Conservation (phyloP, 23 tunicate genomes). For the Phallusia fumigata region DNA sequence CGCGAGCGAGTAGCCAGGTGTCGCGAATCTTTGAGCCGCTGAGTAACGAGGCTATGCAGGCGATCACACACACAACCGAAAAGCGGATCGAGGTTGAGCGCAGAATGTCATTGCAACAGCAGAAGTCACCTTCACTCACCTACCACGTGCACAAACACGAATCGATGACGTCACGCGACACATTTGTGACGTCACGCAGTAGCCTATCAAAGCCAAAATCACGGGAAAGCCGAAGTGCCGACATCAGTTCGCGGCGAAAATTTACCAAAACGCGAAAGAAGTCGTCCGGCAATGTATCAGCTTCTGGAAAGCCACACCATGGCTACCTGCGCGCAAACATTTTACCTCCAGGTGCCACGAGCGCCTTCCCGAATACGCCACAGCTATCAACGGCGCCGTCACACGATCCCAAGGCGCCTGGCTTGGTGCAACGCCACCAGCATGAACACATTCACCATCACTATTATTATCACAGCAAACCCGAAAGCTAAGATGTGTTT, state of each 20-base stretch:
- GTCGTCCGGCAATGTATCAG: not conserved
- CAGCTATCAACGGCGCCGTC: not conserved
- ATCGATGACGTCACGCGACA: not conserved
- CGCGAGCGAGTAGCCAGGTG: not conserved
- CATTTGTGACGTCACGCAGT: slow-evolving; percentile 3
- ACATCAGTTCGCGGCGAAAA: not conserved
- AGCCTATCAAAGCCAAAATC: not conserved
- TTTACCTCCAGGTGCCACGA: slow-evolving; percentile 18
- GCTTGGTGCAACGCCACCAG: slow-evolving; percentile 21
- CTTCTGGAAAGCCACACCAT: slow-evolving; percentile 7
- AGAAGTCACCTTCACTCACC: not conserved
- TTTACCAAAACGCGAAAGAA: slow-evolving; percentile 16
- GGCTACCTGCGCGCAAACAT: slow-evolving; percentile 32
- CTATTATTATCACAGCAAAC: slow-evolving; percentile 33
- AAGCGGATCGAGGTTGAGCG: slow-evolving; percentile 1
- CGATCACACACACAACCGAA: slow-evolving; percentile 7
- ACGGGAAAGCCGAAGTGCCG: slow-evolving; percentile 2
- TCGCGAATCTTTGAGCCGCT: slow-evolving; percentile 42
- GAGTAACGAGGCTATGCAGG: slow-evolving; percentile 9
- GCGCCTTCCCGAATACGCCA: slow-evolving; percentile 26
- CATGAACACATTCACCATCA: slow-evolving; percentile 60
- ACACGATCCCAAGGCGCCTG: not conserved
- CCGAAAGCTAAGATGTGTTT: not conserved
- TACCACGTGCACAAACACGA: not conserved
- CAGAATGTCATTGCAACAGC: not conserved